A percentile compares a stretch with the other conserved stretches of the same genome.
These are phyloP conservation scores for Lepus townsendii DNA, from an alignment of 2,797 vertebrate genomes.

Conservation along the genomic window DNA sequence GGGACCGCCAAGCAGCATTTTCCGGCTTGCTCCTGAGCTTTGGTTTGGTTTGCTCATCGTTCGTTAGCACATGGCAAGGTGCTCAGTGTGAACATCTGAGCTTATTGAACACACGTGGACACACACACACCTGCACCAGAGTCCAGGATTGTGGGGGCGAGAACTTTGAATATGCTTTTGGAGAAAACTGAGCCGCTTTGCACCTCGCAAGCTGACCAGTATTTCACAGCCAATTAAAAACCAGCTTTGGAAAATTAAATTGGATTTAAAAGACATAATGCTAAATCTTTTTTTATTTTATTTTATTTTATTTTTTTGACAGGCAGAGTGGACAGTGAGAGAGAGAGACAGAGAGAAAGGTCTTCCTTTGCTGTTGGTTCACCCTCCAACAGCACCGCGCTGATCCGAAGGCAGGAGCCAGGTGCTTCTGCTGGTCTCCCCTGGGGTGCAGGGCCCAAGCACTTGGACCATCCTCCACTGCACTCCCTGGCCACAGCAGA, in stretches of 20 bases:
- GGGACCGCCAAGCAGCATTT: background rate
- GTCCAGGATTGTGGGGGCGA: background rate
- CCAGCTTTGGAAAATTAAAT: background rate
- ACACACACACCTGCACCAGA: background rate
- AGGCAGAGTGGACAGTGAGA: no score
- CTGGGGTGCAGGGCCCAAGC: no score
- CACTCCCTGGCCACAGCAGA: no score
- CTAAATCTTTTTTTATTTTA: background rate
- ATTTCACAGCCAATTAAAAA: slow-evolving; percentile 29
- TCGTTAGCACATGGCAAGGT: background rate
- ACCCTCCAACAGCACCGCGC: no score
- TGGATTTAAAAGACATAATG: background rate
- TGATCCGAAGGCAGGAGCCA: no score
- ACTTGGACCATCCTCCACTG: no score
- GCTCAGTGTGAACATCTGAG: background rate
- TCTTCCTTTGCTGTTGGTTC: no score
- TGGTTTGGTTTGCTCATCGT: background rate
- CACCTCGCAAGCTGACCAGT: background rate
- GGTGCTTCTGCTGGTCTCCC: no score
- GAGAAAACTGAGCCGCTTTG: background rate
- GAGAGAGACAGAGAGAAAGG: no score
- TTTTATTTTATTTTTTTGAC: no score
- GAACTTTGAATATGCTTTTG: slow-evolving; percentile 7
- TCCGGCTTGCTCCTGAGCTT: background rate
- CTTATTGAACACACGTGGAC: background rate